Evolutionary conservation across 2,797 vertebrate genomes (phyloP), one percentile per base, ranked within the genome.

Genomic region (Clarias platycephalus): DNA sequence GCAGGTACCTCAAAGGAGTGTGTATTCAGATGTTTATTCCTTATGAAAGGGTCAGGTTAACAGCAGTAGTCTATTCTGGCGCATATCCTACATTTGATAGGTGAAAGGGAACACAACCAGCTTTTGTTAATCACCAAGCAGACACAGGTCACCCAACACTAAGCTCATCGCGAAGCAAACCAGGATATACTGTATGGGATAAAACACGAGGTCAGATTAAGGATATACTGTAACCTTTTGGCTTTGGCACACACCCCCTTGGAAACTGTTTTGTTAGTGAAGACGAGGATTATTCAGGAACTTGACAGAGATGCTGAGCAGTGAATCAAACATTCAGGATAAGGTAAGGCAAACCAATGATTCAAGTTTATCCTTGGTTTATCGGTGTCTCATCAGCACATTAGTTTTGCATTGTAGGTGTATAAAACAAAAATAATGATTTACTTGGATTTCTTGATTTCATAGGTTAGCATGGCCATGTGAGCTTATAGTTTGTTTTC

Each of bases 271-370:
- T 89, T 90, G 89, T 79, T 86, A 88, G 91, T 91, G 92, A 91
- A 88, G 87, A 88, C 28, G 87, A 84, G 90, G 89, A 91, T 87
- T 83, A 86, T 87, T 87, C 88, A 88, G 91, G 88, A 89, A 87
- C 87, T 80, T 89, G 88, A 88, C 90, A 90, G 84, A 87, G 78
- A 95, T 95, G 94, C 90, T 92, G 82, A 93, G 92, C 90, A 93
- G 91, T 89, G 93, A 93, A 87, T 90, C 92, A 80, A 92, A 94
- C 90, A 91, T 92, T 92, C 92, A 92, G 90, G 93, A 91, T 92
- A 93, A 94, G 94, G 95, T 95, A 95, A 95, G 93, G 81, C 88
- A 88, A 94, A 64, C 90, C 91, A 82, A 28, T 9, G 12, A 15
- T 34, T 62, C 76, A 62, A n/a, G 57, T 40, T 40, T 62, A 40